Conservation (phyloP, 2,113 vertebrate species). For the Lophochroa leadbeateri region DNA sequence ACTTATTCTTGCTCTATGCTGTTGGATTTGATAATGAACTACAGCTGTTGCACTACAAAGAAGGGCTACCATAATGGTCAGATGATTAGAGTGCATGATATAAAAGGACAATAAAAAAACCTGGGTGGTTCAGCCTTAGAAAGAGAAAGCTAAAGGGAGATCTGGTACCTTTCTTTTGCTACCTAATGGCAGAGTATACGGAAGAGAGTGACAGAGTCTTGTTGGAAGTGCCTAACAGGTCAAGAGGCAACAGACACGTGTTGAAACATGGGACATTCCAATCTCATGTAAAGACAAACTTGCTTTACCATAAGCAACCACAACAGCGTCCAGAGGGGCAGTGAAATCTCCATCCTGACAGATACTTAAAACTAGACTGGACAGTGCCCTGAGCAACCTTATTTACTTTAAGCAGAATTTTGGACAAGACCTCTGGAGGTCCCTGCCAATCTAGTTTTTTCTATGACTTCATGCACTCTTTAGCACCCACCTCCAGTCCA, state of each 20-base stretch:
- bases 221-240: background rate
- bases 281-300: background rate
- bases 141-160: background rate
- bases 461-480: background rate
- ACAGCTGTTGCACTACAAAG: too few species aligned
- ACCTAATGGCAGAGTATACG: background rate
- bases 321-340: background rate
- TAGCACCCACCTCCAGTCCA: accelerated
- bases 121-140: background rate
- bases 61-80: background rate
- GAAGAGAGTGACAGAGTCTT: background rate
- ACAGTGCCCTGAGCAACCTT: background rate
- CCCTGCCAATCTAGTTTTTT: background rate
- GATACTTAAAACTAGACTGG: background rate
- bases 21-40: too few species aligned
- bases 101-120: background rate
- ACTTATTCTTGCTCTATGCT: too few species aligned
- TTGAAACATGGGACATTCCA: background rate
- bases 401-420: background rate
- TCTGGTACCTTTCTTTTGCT: background rate
- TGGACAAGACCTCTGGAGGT: background rate
- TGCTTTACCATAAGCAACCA: background rate
- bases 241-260: background rate
- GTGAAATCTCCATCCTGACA: background rate
- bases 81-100: background rate